Conservation (phyloP, 2,113 vertebrate genomes). For the Myodes glareolus region DNA sequence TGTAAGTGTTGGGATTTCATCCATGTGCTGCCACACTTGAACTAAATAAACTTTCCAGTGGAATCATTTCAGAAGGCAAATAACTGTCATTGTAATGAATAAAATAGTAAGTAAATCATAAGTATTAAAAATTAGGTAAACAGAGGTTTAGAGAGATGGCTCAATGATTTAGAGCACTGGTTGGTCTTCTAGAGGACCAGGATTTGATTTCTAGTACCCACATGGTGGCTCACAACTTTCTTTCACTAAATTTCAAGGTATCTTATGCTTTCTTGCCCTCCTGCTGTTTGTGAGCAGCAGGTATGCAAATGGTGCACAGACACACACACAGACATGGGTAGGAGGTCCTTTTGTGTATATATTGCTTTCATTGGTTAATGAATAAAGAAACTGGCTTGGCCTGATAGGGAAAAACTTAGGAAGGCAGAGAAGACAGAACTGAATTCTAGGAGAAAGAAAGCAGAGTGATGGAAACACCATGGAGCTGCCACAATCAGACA, state of each 20-base stretch:
- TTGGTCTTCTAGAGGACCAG: not conserved
- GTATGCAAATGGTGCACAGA: not conserved
- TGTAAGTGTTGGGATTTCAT: not conserved
- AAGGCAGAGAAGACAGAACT: no score
- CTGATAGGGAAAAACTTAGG: no score
- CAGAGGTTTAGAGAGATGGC: not conserved
- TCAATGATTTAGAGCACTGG: not conserved
- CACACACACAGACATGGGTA: not conserved
- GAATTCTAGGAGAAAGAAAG: no score
- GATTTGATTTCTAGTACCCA: not conserved
- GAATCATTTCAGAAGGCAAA: constrained; percentile 3
- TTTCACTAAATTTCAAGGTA: not conserved
- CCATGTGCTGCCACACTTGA: not conserved
- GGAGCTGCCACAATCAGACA: no score
- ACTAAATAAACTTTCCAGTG: not conserved
- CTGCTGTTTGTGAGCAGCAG: not conserved
- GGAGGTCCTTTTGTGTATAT: no score
- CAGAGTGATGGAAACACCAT: no score
- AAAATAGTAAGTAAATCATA: constrained; percentile 32
- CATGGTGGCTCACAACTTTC: no score
- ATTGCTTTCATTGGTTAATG: no score
- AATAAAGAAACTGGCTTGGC: no score
- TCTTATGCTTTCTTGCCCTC: not conserved
- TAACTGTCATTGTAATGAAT: not conserved
- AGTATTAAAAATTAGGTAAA: not conserved